Percentiles rank a stretch among this genome's conserved stretches.
These are phyloP conservation scores for Heliothis peltigera DNA, from an alignment of 2,888 invertebrate species.

Conservation along the genomic window DNA sequence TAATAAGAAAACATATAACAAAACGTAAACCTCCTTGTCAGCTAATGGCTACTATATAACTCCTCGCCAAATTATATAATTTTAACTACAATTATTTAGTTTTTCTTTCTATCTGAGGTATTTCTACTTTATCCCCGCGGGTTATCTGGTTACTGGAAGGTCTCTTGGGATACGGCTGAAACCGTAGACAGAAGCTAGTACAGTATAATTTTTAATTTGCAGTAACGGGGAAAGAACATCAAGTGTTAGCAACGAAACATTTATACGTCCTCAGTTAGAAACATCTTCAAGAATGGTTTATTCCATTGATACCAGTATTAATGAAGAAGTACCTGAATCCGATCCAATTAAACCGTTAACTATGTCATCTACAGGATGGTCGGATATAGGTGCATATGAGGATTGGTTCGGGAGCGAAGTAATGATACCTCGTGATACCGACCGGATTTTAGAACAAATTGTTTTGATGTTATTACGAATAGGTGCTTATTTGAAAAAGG, in stretches of 20 bases:
- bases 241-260: slow-evolving; percentile 27
- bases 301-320: slow-evolving; percentile 63
- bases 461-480: slow-evolving; percentile 82
- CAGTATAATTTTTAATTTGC: slow-evolving; percentile 39
- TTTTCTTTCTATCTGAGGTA: too few species aligned
- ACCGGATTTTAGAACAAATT: slow-evolving; percentile 85
- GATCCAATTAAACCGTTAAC: slow-evolving; percentile 60
- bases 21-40: too few species aligned
- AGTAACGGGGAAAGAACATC: slow-evolving; percentile 72
- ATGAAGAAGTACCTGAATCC: slow-evolving; percentile 60
- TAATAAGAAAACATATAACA: too few species aligned
- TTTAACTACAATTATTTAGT: neutral
- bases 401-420: slow-evolving; percentile 81
- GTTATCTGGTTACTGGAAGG: too few species aligned
- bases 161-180: too few species aligned
- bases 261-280: slow-evolving; percentile 39
- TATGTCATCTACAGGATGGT: slow-evolving; percentile 62
- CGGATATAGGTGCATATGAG: slow-evolving; percentile 76
- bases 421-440: slow-evolving; percentile 78
- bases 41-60: too few species aligned
- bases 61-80: too few species aligned
- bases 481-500: slow-evolving; percentile 72
- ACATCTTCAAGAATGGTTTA: slow-evolving; percentile 55
- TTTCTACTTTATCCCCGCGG: too few species aligned
- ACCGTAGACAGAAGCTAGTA: too few species aligned